A percentile compares a stretch with the other conserved stretches of the same genome.
Evolutionary conservation across 2,888 invertebrate species (phyloP).

Genomic region (Diarsia mendica): DNA sequence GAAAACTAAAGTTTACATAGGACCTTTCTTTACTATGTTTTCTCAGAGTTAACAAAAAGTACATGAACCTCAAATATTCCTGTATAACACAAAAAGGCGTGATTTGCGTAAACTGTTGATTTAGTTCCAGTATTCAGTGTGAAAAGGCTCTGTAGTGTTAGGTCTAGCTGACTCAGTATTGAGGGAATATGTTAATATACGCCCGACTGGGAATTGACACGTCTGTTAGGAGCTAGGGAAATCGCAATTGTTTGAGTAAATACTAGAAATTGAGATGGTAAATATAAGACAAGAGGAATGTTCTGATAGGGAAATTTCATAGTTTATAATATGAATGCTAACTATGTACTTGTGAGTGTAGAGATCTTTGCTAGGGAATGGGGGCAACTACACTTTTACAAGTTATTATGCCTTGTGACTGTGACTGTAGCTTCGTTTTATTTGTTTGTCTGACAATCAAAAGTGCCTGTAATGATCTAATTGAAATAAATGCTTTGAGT

Average conservation of each 20-base stretch:
- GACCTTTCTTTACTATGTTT: neutral
- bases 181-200: conserved; percentile 26
- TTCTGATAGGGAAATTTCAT: neutral
- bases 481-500: no score
- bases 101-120: conserved; percentile 28
- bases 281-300: neutral
- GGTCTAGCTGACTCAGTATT: conserved; percentile 2
- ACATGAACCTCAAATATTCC: neutral
- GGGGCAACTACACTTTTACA: no score
- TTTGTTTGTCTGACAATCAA: no score
- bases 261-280: conserved; percentile 3
- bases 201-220: neutral
- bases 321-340: neutral
- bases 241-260: conserved; percentile 19
- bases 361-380: no score
- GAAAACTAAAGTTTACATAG: conserved; percentile 17
- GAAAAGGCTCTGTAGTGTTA: no score
- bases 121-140: conserved; percentile 26
- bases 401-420: no score
- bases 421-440: no score
- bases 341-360: neutral
- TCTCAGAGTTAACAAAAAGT: neutral
- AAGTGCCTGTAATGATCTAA: no score
- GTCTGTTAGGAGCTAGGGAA: neutral
- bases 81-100: neutral